A percentile compares a stretch with the other conserved stretches of the same genome.
Conservation (phyloP, 35 echinoderm and acorn worm genomes). For the Amphiura filiformis region DNA sequence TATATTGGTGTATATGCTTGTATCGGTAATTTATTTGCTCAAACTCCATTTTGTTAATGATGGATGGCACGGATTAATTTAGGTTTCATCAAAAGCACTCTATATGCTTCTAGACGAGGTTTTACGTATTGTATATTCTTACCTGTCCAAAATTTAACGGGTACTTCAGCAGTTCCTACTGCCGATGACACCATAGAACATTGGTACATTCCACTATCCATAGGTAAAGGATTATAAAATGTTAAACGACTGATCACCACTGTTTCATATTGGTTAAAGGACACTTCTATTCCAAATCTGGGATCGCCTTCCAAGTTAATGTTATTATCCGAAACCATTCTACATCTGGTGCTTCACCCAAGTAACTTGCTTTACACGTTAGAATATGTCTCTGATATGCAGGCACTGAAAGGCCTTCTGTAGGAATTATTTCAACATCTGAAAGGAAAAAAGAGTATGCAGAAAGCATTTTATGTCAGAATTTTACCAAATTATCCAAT, state of each 20-base stretch:
- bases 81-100: too few relatives aligned
- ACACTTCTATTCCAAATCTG: neutral
- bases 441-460: neutral
- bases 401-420: neutral
- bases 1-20: too few relatives aligned
- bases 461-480: too few relatives aligned
- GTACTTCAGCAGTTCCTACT: neutral
- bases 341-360: neutral
- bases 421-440: neutral
- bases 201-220: neutral
- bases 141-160: neutral
- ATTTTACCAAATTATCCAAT: too few relatives aligned
- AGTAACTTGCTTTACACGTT: neutral
- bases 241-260: neutral
- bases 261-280: neutral
- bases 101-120: too few relatives aligned
- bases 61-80: too few relatives aligned
- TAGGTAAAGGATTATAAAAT: neutral
- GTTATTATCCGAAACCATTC: neutral
- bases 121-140: too few relatives aligned
- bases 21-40: too few relatives aligned
- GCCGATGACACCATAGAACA: neutral
- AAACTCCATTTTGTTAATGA: too few relatives aligned
- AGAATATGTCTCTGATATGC: neutral
- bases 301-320: neutral